Percentiles rank a stretch among this genome's conserved stretches.
Evolutionary conservation across 2,113 vertebrate genomes (phyloP).

Genomic region (Sceloporus tristichus): DNA sequence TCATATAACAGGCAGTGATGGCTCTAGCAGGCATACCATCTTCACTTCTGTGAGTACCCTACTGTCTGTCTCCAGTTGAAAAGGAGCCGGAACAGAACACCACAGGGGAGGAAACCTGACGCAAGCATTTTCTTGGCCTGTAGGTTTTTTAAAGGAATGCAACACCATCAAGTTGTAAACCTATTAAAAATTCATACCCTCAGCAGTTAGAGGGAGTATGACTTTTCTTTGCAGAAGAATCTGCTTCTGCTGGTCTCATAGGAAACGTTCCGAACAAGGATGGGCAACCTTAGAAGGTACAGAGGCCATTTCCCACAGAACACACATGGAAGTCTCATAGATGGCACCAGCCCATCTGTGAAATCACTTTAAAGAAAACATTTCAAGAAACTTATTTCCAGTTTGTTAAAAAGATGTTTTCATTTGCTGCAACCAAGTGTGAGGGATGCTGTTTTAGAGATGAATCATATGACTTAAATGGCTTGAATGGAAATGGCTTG

Average conservation of each 20-base stretch:
- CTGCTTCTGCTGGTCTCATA: no score
- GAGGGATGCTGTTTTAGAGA: no score
- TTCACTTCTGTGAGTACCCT: neutral
- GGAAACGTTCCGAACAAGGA: neutral
- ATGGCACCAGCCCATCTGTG: no score
- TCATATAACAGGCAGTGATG: neutral
- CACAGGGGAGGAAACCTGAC: neutral
- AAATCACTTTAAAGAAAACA: no score
- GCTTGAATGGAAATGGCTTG: no score
- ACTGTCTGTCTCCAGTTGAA: neutral
- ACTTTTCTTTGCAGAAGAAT: neutral
- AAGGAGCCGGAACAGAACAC: neutral
- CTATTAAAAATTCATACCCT: neutral
- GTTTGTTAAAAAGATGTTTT: no score
- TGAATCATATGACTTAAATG: no score
- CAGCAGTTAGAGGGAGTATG: neutral
- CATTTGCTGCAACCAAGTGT: no score
- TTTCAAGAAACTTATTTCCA: no score
- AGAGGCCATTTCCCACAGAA: neutral
- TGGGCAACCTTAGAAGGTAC: neutral
- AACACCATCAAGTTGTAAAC: neutral
- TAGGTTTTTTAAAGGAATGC: neutral
- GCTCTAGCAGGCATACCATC: neutral
- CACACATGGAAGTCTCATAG: no score
- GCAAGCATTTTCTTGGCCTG: neutral